Conservation (phyloP, 2,113 vertebrate species). For the Alligator sinensis region DNA sequence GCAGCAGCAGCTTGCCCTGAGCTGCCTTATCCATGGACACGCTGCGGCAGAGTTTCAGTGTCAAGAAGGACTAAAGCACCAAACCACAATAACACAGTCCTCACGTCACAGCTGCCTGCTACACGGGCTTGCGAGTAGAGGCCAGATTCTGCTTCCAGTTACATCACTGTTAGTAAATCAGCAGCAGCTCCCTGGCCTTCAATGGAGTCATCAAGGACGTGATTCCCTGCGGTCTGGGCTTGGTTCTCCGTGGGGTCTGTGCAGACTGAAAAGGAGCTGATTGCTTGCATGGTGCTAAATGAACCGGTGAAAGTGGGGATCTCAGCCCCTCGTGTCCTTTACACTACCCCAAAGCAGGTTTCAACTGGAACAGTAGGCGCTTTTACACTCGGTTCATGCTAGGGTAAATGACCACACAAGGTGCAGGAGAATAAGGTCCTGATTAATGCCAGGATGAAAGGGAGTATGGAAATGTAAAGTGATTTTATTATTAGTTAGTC, state of each 20-base stretch:
- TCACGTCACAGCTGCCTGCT: not conserved
- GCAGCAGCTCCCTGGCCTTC: not conserved
- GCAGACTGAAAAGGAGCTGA: not conserved
- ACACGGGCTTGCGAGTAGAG: not conserved
- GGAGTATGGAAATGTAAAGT: fast-evolving
- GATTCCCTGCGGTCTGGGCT: not conserved
- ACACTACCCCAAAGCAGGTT: not conserved
- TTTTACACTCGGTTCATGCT: fast-evolving
- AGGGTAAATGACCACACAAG: fast-evolving
- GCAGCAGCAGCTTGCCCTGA: not conserved
- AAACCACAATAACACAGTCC: not conserved
- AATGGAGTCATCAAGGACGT: not conserved
- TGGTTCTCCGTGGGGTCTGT: not conserved
- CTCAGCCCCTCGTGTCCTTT: not conserved
- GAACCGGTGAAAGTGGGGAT: not conserved
- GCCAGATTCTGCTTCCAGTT: not conserved
- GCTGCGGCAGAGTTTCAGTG: not conserved
- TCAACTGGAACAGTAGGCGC: not conserved
- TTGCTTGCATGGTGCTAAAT: not conserved
- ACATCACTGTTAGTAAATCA: not conserved
- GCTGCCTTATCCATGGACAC: not conserved
- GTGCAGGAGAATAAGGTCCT: not conserved
- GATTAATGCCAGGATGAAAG: not conserved
- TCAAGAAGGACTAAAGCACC: not conserved
- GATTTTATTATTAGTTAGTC: not conserved